These are phyloP conservation scores for Oceanodroma leucorhoa DNA, from an alignment of 2,797 vertebrate genomes.

Conservation along the genomic window DNA sequence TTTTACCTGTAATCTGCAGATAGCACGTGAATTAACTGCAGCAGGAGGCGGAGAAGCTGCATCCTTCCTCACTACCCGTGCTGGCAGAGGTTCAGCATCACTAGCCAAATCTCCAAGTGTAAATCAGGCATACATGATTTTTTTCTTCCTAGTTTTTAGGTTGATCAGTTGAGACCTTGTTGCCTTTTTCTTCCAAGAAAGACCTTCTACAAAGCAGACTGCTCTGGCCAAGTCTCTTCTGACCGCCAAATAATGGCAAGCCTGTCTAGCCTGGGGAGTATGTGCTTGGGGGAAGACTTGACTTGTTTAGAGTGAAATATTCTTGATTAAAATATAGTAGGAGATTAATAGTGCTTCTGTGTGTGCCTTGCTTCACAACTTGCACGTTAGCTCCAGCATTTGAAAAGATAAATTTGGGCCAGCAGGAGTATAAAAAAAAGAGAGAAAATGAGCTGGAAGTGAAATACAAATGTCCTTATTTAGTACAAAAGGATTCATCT, in stretches of 20 bases:
- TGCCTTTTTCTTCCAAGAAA: neutral
- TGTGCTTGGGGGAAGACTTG: neutral
- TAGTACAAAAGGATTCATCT: neutral
- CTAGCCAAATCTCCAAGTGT: neutral
- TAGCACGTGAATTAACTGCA: neutral
- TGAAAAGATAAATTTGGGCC: neutral
- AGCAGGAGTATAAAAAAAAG: neutral
- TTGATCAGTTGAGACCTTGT: neutral
- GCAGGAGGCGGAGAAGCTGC: neutral
- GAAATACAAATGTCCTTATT: slow-evolving; percentile 1
- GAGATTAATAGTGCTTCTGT: neutral
- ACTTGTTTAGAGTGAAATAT: neutral
- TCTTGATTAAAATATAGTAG: neutral
- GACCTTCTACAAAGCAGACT: neutral
- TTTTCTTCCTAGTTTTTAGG: neutral
- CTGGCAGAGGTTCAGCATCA: neutral
- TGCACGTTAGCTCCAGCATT: neutral
- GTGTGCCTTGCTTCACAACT: neutral
- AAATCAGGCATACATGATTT: neutral
- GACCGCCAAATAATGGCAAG: neutral
- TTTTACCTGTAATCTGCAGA: slow-evolving; percentile 1
- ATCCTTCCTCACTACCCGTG: accelerated
- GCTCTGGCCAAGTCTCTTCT: neutral
- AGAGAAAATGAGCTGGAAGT: neutral
- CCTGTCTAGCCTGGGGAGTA: neutral